Base-by-base conservation (phyloP, 2,113 vertebrate species). In the Ptychochromis oligacanthus region DNA sequence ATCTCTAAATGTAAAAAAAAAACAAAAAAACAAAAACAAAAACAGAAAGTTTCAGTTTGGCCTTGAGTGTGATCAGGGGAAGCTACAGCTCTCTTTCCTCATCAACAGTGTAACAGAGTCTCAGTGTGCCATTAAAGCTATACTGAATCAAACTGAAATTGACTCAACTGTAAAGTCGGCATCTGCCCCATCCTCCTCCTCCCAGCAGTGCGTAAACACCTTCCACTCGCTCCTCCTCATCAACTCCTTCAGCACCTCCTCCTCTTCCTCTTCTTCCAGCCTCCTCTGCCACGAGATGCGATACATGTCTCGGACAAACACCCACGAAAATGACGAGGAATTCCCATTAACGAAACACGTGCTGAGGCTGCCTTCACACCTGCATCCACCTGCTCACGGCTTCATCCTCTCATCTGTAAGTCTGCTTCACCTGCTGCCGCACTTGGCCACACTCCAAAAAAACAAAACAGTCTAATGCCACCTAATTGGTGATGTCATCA, bases 131-230 rank as follows among this genome's bases (percentile, higher is more conserved):
- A 54, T 14, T 72, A 54, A 72, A 72, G 67, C 67, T 72, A 54
- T 17, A 61, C 28, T 20, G 2, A 22, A 89, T 18, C 38, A 59
- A 83, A 80, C 87, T 4, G 28, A 91, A 82, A 82, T 61, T 0
- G 86, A 94, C 95, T 94, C 94, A 96, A 96, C 95, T 95, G 95
- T 85, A 87, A 95, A 90, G 92, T 89, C 88, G 86, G 91, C 52
- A 58, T 87, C 77, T 57, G 84, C 79, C 83, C 77, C 74, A 54
- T 83, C 79, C 40, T 84, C 82, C 83, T 90, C 78, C 65, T 86
- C 83, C 92, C 88, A 89, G 94, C 90, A 65, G 84, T 83, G 94
- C 87, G 93, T 85, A 89, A 95, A 90, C 88, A 90, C 85, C 85
- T 87, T 95, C 91, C 93, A 91, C 88, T 83, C 77, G 89, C 95